Conservation (phyloP, 2,797 vertebrate genomes). For the Rhinatrema bivittatum region DNA sequence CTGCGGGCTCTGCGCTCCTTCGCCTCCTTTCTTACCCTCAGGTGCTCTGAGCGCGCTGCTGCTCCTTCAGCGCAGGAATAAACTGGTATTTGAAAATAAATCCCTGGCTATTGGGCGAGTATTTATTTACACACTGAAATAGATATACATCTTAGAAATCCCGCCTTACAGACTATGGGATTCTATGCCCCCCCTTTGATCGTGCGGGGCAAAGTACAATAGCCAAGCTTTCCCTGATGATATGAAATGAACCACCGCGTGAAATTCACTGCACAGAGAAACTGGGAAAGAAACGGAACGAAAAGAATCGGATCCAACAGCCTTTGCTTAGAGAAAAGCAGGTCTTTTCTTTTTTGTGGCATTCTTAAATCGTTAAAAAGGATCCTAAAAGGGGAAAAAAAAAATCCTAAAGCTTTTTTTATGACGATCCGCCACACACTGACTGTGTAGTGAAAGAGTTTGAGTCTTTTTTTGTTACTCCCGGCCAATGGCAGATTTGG, state of each 20-base stretch:
- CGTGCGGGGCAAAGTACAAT: not conserved
- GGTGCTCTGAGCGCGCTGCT: too few species aligned
- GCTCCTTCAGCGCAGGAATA: too few species aligned
- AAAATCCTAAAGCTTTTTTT: constrained; percentile 23
- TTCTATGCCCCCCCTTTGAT: too few species aligned
- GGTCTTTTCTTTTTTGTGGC: constrained; percentile 14
- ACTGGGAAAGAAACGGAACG: not conserved
- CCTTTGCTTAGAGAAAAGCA: constrained; percentile 8
- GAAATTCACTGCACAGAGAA: constrained; percentile 11
- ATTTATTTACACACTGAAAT: too few species aligned
- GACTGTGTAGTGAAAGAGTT: constrained; percentile 35
- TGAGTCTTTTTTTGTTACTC: constrained; percentile 45
- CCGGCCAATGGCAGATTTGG: constrained; percentile 46
- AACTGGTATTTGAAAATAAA: too few species aligned
- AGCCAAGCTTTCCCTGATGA: not conserved
- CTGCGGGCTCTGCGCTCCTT: too few species aligned
- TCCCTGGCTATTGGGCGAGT: too few species aligned
- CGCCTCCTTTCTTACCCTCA: too few species aligned
- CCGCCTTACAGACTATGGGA: too few species aligned
- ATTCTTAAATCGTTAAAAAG: constrained; percentile 49
- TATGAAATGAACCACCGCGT: not conserved
- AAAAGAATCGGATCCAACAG: constrained; percentile 12
- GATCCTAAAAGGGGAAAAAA: constrained; percentile 18
- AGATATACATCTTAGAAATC: too few species aligned
- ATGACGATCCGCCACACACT: constrained; percentile 38